Base-by-base conservation (phyloP, 2,888 invertebrate genomes). In the Eutolmus rufibarbis region DNA sequence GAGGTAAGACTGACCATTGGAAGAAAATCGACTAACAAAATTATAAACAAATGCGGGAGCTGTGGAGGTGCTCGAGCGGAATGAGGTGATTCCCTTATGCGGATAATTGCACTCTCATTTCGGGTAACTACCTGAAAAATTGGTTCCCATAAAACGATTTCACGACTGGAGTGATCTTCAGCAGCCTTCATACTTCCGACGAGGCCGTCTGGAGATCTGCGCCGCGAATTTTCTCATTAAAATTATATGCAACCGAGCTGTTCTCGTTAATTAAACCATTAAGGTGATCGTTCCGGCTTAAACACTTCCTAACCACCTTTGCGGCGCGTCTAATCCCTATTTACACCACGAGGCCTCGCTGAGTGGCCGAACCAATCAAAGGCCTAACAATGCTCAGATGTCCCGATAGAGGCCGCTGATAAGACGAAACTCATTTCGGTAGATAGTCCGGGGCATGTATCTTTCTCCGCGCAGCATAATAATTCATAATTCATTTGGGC, bases 401-500 rank as follows among this genome's bases (percentile, higher is more conserved):
- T 66, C 66, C 66, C 23, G 84, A 84, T 84, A 74, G 23, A 84
- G 40, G 43, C 28, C 8, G 23, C 74, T 14, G 84, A 84, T 84
- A 84, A 84, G 40, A 37, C 14, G 66, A 84, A 84, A 84, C 84
- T 84, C 57, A 84, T 84, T 84, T 84, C 23, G 66, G 84, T 37
- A 23, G 66, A 40, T 19, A 40, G 84, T 66, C 40, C 14, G 40
- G 43, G 19, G 40, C 43, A 46, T 46, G 14, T 82, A 56, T 57
- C 57, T 82, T 66, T 19, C 57, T 57, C 56, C 28, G 23, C 28
- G 12, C 12, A 19, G 23, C 23, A 66, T 66, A 66, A 84, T 84
- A 84, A 84, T 84, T 84, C 57, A 57, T 74, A 74, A 84, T 84
- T 43, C 84, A 84, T 84, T 84, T 84, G 66, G 74, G 84, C 19